Conservation (phyloP, 1,140 invertebrate genomes). For the Cataglyphis hispanica region DNA sequence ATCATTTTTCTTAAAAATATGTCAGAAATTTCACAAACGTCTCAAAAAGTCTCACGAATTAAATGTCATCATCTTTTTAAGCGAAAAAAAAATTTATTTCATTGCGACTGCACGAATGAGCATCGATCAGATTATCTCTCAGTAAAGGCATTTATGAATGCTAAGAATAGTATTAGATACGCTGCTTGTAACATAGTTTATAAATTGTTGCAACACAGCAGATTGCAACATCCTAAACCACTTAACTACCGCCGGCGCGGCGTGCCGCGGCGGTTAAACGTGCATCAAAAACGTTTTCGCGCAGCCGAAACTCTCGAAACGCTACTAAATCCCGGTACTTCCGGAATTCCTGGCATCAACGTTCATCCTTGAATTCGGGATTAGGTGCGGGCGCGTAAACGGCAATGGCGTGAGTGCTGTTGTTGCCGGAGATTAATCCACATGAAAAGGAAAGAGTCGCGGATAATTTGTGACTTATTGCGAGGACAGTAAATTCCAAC, state of each 20-base stretch:
- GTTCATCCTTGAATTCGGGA: slow-evolving; percentile 69
- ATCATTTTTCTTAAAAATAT: neutral
- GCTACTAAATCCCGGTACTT: slow-evolving; percentile 71
- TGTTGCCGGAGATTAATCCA: slow-evolving; percentile 51
- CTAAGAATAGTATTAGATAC: slow-evolving; percentile 9
- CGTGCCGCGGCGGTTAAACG: slow-evolving; percentile 44
- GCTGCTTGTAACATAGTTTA: slow-evolving; percentile 8
- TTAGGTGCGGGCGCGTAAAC: slow-evolving; percentile 48
- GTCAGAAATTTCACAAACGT: neutral
- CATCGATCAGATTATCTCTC: neutral
- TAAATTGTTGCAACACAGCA: slow-evolving; percentile 48
- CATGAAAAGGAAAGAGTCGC: slow-evolving; percentile 53
- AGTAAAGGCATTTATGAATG: neutral
- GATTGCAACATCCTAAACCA: slow-evolving; percentile 72
- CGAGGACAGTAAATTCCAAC: slow-evolving; percentile 9
- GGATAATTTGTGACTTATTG: slow-evolving; percentile 70
- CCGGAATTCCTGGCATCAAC: slow-evolving; percentile 69
- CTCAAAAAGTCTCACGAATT: neutral
- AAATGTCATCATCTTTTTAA: too few species aligned
- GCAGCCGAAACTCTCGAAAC: slow-evolving; percentile 52
- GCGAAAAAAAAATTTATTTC: neutral
- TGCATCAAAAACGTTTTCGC: slow-evolving; percentile 71
- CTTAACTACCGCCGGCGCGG: slow-evolving; percentile 65
- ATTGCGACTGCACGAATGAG: neutral
- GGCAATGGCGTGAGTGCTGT: neutral